Evolutionary conservation across 2,113 vertebrate species (phyloP).

Genomic region (Apistogramma diplotaenia): DNA sequence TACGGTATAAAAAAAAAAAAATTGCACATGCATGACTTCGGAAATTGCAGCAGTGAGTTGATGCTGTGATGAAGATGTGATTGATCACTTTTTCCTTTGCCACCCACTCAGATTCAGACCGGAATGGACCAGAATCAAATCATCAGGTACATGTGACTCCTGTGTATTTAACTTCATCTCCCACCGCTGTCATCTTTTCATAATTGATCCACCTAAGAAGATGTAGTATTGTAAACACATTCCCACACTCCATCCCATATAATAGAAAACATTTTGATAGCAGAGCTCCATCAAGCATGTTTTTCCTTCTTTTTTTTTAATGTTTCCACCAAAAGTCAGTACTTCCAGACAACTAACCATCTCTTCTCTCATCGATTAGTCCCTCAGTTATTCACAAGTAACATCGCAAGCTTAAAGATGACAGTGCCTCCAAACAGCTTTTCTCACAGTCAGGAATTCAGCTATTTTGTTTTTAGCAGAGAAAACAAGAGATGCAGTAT

Average conservation of each 20-base stretch:
- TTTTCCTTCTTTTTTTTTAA: neutral
- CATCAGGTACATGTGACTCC: constrained; percentile 78
- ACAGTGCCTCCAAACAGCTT: neutral
- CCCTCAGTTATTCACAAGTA: neutral
- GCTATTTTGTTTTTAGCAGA: neutral
- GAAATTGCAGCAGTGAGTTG: neutral
- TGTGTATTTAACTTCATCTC: neutral
- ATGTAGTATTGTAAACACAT: neutral
- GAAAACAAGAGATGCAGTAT: neutral
- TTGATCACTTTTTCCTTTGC: constrained; percentile 65
- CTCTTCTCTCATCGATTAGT: neutral
- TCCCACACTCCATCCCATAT: neutral
- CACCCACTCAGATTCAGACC: constrained; percentile 81
- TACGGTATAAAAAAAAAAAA: neutral
- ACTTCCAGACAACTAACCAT: neutral
- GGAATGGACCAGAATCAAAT: constrained; percentile 87
- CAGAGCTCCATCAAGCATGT: neutral
- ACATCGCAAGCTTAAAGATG: neutral
- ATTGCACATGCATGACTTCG: neutral
- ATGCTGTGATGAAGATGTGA: neutral
- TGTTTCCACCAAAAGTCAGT: neutral
- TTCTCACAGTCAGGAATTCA: neutral
- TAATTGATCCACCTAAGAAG: neutral
- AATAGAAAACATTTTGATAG: neutral
- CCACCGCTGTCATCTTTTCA: neutral